Base-by-base conservation (phyloP, 2,888 invertebrate genomes). In the Drosophila borborema region DNA sequence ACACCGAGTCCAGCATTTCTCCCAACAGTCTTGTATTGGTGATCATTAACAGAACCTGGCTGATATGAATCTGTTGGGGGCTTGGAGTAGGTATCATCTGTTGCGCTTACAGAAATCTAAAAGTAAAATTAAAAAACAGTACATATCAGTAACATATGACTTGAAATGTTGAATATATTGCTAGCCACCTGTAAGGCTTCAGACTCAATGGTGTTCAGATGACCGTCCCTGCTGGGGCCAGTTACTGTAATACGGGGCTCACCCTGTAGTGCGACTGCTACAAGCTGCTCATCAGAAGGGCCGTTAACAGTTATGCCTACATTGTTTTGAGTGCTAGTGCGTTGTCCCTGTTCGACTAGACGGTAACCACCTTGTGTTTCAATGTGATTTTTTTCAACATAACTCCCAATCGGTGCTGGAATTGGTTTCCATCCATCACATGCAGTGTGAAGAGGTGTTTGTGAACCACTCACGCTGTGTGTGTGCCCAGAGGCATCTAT, bases 381-480 rank as follows among this genome's bases (percentile, higher is more conserved):
- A 34, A 92, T 91, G 38, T 89, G 87, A 46, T 92, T 92, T 41
- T 92, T 83, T 64, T 92, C 91, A 12, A 92, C 79, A 55, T 89
- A 89, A 34, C 90, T 73, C 0, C 92, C 93, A 7, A 83, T 91
- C 1, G 96, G 95, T 1, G 97, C 96, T 10, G 97, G 95, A 70
- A 97, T 97, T 23, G 97, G 97, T 90, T 96, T 96, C 97, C 97
- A 97, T 34, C 97, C 97, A 81, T 97, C 97, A 87, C 97, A 97
- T 2, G 93, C 92, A 0, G 92, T 92, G 58, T 91, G 92, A 80
- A 92, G 92, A 0, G 92, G 92, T 1, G 90, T 90, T 66, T 90
- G 91, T 2, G 91, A 91, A 4, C 92, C 91, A 12, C 86, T 82
- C 1, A 91, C 82, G 43, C 91, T 89, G 66, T 92, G 91, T 0